A percentile compares a stretch with the other conserved stretches of the same genome.
phyloP scores from a whole-genome alignment of 2,888 invertebrate genomes.

The Lycaena phlaeas region DNA sequence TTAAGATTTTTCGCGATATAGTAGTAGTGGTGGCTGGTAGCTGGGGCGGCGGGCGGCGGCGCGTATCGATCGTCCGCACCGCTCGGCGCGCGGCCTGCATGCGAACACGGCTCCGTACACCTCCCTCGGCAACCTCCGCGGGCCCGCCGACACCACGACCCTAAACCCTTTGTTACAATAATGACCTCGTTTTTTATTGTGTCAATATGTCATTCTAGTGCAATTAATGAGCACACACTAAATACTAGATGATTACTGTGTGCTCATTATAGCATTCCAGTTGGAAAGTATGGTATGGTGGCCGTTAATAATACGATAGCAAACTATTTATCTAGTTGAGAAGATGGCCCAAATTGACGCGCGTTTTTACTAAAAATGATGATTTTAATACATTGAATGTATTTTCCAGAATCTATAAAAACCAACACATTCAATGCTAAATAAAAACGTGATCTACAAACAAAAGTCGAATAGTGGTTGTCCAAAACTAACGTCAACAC shows the following conservation, averaged over 20 bases:
- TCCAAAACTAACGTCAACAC: background rate
- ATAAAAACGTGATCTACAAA: no score
- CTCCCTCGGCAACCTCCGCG: conserved; percentile 58
- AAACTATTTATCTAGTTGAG: no score
- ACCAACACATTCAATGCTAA: no score
- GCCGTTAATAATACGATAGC: no score
- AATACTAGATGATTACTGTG: background rate
- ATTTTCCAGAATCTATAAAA: no score
- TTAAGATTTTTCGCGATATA: conserved; percentile 9
- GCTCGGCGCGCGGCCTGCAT: conserved; percentile 60
- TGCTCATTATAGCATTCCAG: no score
- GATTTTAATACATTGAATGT: no score
- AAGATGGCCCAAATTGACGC: no score
- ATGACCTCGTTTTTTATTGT: conserved; percentile 46
- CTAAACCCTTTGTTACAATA: conserved; percentile 47
- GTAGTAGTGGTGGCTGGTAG: conserved; percentile 24
- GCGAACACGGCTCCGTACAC: conserved; percentile 62
- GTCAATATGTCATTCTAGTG: conserved; percentile 26
- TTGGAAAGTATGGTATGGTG: no score
- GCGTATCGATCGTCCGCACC: conserved; percentile 66
- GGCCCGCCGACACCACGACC: conserved; percentile 45
- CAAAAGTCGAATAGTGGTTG: no score
- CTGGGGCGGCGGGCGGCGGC: conserved; percentile 27
- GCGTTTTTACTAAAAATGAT: no score
- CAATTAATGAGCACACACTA: conserved; percentile 5